Evolutionary conservation across 2,113 vertebrate genomes (phyloP).

Genomic region (Coracopsis vasa): DNA sequence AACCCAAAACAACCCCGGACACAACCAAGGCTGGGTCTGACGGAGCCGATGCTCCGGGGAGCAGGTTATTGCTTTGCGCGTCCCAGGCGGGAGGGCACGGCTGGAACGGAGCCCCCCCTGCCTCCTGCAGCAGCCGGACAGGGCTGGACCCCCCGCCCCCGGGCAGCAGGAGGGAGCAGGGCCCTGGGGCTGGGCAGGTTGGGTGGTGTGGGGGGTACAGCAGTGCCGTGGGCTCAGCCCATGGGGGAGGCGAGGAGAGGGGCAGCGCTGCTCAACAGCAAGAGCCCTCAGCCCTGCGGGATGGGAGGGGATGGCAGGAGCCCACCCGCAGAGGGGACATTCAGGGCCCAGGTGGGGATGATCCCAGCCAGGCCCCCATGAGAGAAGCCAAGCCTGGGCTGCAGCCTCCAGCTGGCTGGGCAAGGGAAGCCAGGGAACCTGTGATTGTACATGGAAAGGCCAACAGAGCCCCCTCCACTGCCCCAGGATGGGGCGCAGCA

Average conservation of each 20-base stretch:
- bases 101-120: neutral
- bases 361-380: rapidly evolving
- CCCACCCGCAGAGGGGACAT: neutral
- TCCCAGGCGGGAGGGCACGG: neutral
- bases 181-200: neutral
- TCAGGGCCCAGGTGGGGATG: rapidly evolving
- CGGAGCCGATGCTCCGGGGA: neutral
- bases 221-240: neutral
- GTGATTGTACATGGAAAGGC: neutral
- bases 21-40: neutral
- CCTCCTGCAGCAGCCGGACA: neutral
- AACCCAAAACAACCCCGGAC: neutral
- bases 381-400: neutral
- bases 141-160: neutral
- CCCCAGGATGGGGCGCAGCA: neutral
- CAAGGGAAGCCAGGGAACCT: neutral
- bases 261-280: constrained; percentile 45
- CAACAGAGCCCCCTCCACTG: neutral
- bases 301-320: neutral
- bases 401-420: neutral
- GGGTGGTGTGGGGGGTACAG: neutral
- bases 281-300: neutral
- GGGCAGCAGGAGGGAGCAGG: neutral
- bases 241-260: neutral
- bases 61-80: constrained; percentile 19